phyloP scores from a whole-genome alignment of 2,888 invertebrate species.

The Masnerella sp. region DNA sequence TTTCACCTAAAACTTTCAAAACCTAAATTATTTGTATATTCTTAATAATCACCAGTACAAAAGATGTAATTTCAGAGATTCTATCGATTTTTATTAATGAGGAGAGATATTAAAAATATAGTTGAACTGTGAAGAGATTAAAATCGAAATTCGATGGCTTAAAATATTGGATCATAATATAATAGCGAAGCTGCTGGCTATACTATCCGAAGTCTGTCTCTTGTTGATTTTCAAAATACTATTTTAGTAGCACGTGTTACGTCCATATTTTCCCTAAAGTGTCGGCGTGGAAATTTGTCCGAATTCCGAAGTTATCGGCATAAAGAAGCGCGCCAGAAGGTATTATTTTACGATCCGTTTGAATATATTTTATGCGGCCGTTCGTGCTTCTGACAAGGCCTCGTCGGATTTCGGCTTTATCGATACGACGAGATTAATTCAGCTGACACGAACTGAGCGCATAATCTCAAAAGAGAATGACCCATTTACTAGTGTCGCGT shows the following conservation, averaged over 20 bases:
- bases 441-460: slow-evolving; percentile 34
- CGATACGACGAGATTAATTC: slow-evolving; percentile 53
- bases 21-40: too few species aligned
- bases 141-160: too few species aligned
- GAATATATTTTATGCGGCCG: slow-evolving; percentile 45
- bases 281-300: slow-evolving; percentile 34
- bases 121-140: too few species aligned
- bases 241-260: slow-evolving; percentile 28
- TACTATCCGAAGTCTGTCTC: too few species aligned
- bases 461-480: slow-evolving; percentile 61
- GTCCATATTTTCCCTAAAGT: slow-evolving; percentile 15
- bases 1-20: too few species aligned
- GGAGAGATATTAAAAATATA: too few species aligned
- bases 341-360: slow-evolving; percentile 52
- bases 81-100: too few species aligned
- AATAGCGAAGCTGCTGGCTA: too few species aligned
- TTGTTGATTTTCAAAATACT: slow-evolving; percentile 41
- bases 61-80: too few species aligned
- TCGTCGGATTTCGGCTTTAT: slow-evolving; percentile 49
- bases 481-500: slow-evolving; percentile 64
- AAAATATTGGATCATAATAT: too few species aligned
- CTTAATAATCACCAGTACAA: too few species aligned
- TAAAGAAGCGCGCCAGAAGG: slow-evolving; percentile 31
- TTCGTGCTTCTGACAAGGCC: slow-evolving; percentile 51
- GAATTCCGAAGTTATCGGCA: slow-evolving; percentile 38